Percentiles rank a stretch among this genome's conserved stretches.
Evolutionary conservation across 2,888 invertebrate species (phyloP).

Genomic region (Tiliacea aurago): DNA sequence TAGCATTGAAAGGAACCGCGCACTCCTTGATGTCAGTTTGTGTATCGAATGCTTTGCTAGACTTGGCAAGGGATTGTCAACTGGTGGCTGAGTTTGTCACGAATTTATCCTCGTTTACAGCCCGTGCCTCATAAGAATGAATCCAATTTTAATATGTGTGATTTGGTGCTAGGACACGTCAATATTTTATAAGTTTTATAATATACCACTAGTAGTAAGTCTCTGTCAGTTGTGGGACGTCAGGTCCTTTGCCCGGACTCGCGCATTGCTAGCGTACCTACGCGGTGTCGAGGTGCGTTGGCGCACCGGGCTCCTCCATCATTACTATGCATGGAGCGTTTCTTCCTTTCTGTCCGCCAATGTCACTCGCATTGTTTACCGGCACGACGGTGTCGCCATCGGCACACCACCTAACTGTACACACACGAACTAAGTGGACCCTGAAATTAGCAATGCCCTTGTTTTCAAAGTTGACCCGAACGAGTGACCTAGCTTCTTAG

Average conservation of each 20-base stretch:
- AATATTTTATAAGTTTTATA: slow-evolving; percentile 18
- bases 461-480: slow-evolving; percentile 78
- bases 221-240: slow-evolving; percentile 46
- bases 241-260: slow-evolving; percentile 45
- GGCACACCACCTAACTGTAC: slow-evolving; percentile 85
- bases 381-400: slow-evolving; percentile 72
- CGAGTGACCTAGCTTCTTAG: slow-evolving; percentile 70
- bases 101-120: slow-evolving; percentile 7
- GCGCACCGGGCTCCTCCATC: slow-evolving; percentile 70
- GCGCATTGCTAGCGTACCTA: slow-evolving; percentile 53
- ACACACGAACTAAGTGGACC: slow-evolving; percentile 81
- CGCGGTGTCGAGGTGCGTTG: slow-evolving; percentile 65
- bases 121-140: not conserved
- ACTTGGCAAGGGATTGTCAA: slow-evolving; percentile 3
- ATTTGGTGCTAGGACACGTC: not conserved
- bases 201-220: slow-evolving; percentile 40
- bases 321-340: slow-evolving; percentile 86
- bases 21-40: slow-evolving; percentile 9
- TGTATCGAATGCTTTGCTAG: not conserved
- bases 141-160: not conserved
- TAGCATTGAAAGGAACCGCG: not conserved
- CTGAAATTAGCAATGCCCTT: slow-evolving; percentile 90
- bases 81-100: not conserved
- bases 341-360: slow-evolving; percentile 89
- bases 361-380: slow-evolving; percentile 87